phyloP scores from a whole-genome alignment of 1,140 invertebrate genomes.

The Caenorhabditis brenneri region DNA sequence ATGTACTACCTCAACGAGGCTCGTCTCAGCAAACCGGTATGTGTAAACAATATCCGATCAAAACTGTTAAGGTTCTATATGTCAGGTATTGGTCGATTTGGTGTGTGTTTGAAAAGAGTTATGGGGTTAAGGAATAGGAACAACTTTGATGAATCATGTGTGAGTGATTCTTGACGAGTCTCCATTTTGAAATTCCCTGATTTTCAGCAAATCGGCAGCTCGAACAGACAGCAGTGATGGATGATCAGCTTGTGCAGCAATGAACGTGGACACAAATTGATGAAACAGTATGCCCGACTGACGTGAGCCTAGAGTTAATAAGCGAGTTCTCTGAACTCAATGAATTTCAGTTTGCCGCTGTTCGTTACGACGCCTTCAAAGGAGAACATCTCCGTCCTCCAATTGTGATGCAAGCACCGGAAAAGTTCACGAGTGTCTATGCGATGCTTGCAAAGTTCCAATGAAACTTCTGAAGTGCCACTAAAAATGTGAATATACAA shows the following conservation, averaged over 20 bases:
- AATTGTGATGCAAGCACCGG: slow-evolving; percentile 13
- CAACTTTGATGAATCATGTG: neutral
- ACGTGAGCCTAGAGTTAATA: too few relatives aligned
- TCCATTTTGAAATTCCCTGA: neutral
- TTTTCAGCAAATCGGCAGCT: neutral
- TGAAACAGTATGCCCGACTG: slow-evolving; percentile 12
- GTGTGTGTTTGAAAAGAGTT: slow-evolving; percentile 23
- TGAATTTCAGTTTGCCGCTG: slow-evolving; percentile 2
- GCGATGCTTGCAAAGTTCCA: slow-evolving; percentile 3
- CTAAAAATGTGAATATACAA: neutral
- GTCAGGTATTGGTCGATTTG: slow-evolving; percentile 10
- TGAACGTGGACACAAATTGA: slow-evolving; percentile 21
- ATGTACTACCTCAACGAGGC: slow-evolving; percentile 47
- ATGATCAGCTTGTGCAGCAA: slow-evolving; percentile 27
- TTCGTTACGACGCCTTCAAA: slow-evolving; percentile 28
- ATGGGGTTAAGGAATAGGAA: slow-evolving; percentile 36
- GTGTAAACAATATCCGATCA: too few relatives aligned
- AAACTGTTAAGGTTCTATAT: too few relatives aligned
- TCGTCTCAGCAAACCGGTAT: slow-evolving; percentile 39
- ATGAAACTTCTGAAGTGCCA: neutral
- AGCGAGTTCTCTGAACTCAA: neutral
- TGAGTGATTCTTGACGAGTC: neutral
- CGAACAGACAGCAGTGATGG: neutral
- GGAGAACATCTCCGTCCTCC: slow-evolving; percentile 23
- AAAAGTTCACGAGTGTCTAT: slow-evolving; percentile 20